Base-by-base conservation (phyloP, 1,140 invertebrate species). In the Trachymyrmex septentrionalis region DNA sequence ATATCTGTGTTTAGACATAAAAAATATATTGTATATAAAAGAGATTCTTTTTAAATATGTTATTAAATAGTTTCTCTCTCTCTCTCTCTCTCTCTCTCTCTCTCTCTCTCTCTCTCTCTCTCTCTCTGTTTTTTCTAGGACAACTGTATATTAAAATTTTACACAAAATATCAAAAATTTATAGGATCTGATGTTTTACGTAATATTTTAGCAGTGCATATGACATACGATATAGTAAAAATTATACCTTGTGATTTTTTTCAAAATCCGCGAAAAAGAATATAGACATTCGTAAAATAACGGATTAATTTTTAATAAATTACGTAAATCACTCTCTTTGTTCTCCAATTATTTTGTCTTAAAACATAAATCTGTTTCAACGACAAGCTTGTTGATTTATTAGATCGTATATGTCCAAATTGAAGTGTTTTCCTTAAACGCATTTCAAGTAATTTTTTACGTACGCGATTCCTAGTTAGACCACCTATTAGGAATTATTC, bases 361-460 rank as follows among this genome's bases (percentile, higher is more conserved):
- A 44, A 48, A 12, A 19, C 2, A 55, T 27, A 69, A 80, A 80
- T 16, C 14, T 16, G 10, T 69, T 57, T 0, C 30, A 3, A 7
- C 6, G 19, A 27, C 48, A 27, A 81, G 48, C 16, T n/a, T 34
- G 30, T 38, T 81, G 30, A 38, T 34, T 57, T 69, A 77, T 63
- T 59, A 44, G 44, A 27, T 48, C 30, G 21, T 7, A 14, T 57
- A 64, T 10, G 30, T 19, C 27, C 21, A 30, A n/a, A 12, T 69
- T 38, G 30, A 81, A 69, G 16, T 38, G 16, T 14, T 67, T 69
- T 81, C 50, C 50, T 81, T 16, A 57, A 71, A 10, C 57, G 53
- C 19, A 38, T 81, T 71, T 55, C 48, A 71, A 71, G 30, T 57
- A 81, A 53, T 71, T 81, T 71, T 6, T 78, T 78, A 61, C 21